phyloP scores from a whole-genome alignment of 2,888 invertebrate species.

The Hypomecis punctinalis region DNA sequence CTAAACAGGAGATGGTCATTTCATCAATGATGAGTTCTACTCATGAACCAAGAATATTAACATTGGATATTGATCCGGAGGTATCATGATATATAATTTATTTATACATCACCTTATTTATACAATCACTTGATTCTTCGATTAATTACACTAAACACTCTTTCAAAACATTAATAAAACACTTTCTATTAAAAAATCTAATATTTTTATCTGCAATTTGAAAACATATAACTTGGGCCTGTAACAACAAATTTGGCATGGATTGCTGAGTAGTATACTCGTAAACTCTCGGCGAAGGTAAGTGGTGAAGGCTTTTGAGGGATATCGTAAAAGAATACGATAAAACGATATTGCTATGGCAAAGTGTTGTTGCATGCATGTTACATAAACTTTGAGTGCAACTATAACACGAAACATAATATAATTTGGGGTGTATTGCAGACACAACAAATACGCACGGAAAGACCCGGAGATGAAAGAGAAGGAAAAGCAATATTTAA shows the following conservation, averaged over 20 bases:
- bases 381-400: slow-evolving; percentile 6
- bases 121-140: slow-evolving; percentile 25
- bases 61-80: slow-evolving; percentile 86
- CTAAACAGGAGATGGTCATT: slow-evolving; percentile 85
- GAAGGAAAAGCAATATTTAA: slow-evolving; percentile 74
- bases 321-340: slow-evolving; percentile 26
- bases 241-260: slow-evolving; percentile 40
- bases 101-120: slow-evolving; percentile 42
- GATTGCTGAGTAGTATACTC: slow-evolving; percentile 40
- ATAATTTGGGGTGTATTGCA: slow-evolving; percentile 60
- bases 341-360: slow-evolving; percentile 19
- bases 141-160: slow-evolving; percentile 40
- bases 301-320: slow-evolving; percentile 64
- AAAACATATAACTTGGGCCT: slow-evolving; percentile 36
- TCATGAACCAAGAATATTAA: slow-evolving; percentile 84
- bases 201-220: slow-evolving; percentile 39
- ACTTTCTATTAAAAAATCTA: slow-evolving; percentile 18
- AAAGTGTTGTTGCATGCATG: slow-evolving; percentile 10
- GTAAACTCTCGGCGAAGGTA: slow-evolving; percentile 55
- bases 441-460: slow-evolving; percentile 83
- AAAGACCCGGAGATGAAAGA: slow-evolving; percentile 73
- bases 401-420: slow-evolving; percentile 39
- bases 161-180: slow-evolving; percentile 34
- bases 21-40: slow-evolving; percentile 81
- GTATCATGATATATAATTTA: slow-evolving; percentile 75